phyloP scores from a whole-genome alignment of 2,113 vertebrate genomes.

The Poecilia latipinna region DNA sequence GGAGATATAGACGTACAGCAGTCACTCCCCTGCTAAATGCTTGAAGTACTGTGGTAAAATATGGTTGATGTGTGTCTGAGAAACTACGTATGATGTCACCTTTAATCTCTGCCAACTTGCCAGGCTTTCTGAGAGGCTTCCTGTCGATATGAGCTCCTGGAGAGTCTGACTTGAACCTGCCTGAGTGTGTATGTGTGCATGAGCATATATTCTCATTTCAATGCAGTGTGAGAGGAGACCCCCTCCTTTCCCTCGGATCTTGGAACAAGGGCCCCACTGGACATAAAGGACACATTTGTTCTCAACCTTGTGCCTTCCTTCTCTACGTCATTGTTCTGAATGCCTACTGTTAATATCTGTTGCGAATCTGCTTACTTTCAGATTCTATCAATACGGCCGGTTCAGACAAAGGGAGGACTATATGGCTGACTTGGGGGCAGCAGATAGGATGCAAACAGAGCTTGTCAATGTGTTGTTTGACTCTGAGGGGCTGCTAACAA shows the following conservation, averaged over 20 bases:
- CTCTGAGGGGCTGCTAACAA: conserved; percentile 65
- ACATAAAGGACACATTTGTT: conserved; percentile 70
- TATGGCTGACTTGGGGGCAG: conserved; percentile 45
- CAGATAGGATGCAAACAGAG: conserved; percentile 67
- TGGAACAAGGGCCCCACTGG: conserved; percentile 41
- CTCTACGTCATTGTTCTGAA: conserved; percentile 71
- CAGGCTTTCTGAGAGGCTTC: conserved; percentile 22
- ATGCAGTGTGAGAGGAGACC: conserved; percentile 43
- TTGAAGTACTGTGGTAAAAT: conserved; percentile 14
- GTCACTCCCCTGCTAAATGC: conserved; percentile 42
- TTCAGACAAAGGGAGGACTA: conserved; percentile 70
- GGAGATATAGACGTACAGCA: conserved; percentile 38
- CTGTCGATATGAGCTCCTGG: conserved; percentile 43
- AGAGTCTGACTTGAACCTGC: conserved; percentile 13
- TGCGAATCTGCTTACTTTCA: conserved; percentile 82
- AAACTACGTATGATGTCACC: conserved; percentile 10
- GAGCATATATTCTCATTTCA: conserved; percentile 42
- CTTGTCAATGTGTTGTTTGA: conserved; percentile 58
- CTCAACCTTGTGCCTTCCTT: conserved; percentile 59
- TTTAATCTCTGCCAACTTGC: conserved; percentile 40
- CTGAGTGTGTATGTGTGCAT: conserved; percentile 10
- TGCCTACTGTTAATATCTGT: conserved; percentile 75
- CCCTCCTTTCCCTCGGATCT: conserved; percentile 38
- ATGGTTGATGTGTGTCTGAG: conserved; percentile 24
- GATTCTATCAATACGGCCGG: conserved; percentile 74